Evolutionary conservation across 2,888 invertebrate species (phyloP).

Genomic region (Phanerotoma sp.): DNA sequence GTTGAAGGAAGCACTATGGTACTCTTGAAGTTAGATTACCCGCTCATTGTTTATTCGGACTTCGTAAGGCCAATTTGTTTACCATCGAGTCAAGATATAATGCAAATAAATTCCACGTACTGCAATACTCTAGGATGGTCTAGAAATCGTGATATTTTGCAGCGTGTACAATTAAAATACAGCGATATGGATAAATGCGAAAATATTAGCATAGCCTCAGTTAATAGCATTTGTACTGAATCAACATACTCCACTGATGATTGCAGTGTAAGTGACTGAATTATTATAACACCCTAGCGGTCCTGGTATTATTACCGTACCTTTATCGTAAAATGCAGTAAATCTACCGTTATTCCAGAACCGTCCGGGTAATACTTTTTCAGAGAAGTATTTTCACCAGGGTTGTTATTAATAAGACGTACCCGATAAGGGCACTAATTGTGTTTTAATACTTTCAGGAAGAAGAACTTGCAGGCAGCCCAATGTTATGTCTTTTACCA

Average conservation of each 20-base stretch:
- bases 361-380: too few species aligned
- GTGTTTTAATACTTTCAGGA: too few species aligned
- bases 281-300: too few species aligned
- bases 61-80: conserved; percentile 83
- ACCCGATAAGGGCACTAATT: too few species aligned
- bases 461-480: conserved; percentile 86
- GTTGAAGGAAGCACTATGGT: conserved; percentile 87
- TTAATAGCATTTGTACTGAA: conserved; percentile 82
- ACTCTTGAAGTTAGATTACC: conserved; percentile 75
- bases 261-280: conserved; percentile 71
- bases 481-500: conserved; percentile 77
- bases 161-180: conserved; percentile 75
- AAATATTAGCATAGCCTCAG: conserved; percentile 80
- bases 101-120: conserved; percentile 58
- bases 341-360: too few species aligned
- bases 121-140: conserved; percentile 89
- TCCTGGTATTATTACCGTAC: too few species aligned
- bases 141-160: conserved; percentile 78
- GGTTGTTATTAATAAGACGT: too few species aligned
- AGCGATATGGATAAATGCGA: conserved; percentile 81
- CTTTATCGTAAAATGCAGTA: too few species aligned
- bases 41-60: conserved; percentile 72
- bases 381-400: too few species aligned
- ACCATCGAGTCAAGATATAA: conserved; percentile 63
- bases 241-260: conserved; percentile 77